Conservation (phyloP, 2,888 invertebrate genomes). For the Leistus spinibarbis region DNA sequence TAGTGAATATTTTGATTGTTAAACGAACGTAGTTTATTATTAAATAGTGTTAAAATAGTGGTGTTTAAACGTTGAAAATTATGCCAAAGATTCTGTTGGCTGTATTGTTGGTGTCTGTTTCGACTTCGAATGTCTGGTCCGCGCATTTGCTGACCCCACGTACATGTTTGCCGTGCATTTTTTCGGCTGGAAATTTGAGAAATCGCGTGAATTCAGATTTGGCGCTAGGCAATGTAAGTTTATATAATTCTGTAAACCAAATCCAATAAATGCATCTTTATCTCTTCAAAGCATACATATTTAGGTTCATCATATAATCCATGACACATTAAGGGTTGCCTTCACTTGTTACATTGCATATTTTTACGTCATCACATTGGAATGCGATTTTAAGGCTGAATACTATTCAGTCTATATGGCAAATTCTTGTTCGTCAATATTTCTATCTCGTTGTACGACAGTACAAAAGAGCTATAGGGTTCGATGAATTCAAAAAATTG, state of each 20-base stretch:
- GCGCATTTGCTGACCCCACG: slow-evolving; percentile 27
- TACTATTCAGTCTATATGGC: too few relatives aligned
- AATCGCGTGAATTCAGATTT: slow-evolving; percentile 5
- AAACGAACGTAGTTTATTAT: background rate
- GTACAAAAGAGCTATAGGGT: too few relatives aligned
- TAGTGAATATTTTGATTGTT: background rate
- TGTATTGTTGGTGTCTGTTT: slow-evolving; percentile 22
- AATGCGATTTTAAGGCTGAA: too few relatives aligned
- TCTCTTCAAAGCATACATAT: too few relatives aligned
- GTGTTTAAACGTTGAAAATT: slow-evolving; percentile 16
- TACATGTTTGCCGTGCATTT: slow-evolving; percentile 27
- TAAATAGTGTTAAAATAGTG: background rate
- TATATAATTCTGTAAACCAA: background rate
- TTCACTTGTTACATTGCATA: too few relatives aligned
- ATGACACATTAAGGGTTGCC: too few relatives aligned
- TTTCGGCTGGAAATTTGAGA: slow-evolving; percentile 2
- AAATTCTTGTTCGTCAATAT: too few relatives aligned
- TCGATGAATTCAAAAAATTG: too few relatives aligned
- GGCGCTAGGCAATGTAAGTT: background rate
- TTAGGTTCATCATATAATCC: too few relatives aligned
- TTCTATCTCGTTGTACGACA: too few relatives aligned
- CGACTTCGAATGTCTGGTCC: slow-evolving; percentile 12
- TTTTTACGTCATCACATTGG: too few relatives aligned
- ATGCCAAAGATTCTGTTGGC: slow-evolving; percentile 23
- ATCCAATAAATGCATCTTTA: too few relatives aligned